Percentiles rank a stretch among this genome's conserved stretches.
Conservation (phyloP, 1,140 invertebrate genomes). For the Drosophila oshimai region DNA sequence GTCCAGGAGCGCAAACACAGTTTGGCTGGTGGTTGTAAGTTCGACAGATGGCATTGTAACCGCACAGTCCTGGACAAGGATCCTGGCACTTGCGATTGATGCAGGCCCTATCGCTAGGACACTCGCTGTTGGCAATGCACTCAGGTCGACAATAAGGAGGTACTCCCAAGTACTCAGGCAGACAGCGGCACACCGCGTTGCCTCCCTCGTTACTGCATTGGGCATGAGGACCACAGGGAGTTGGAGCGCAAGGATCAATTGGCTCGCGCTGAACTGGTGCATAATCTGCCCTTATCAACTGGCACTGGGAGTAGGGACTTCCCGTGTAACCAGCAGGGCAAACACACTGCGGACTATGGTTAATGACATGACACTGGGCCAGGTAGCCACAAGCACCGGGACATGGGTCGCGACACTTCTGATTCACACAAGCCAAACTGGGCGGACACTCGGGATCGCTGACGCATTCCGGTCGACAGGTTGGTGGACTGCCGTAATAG, state of each 20-base stretch:
- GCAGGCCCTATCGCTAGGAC: conserved; percentile 87
- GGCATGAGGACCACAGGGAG: conserved; percentile 90
- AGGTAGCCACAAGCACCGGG: conserved; percentile 85
- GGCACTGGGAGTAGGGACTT: conserved; percentile 88
- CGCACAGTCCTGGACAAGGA: conserved; percentile 85
- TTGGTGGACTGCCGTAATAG: conserved; percentile 84
- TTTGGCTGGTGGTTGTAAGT: conserved; percentile 87
- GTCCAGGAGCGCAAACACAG: conserved; percentile 87
- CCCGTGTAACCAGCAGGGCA: conserved; percentile 88
- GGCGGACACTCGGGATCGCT: conserved; percentile 85
- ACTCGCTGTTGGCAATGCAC: conserved; percentile 87
- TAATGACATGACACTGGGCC: conserved; percentile 90
- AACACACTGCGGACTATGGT: conserved; percentile 91
- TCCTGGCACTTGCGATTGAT: conserved; percentile 86
- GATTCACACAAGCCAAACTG: conserved; percentile 84
- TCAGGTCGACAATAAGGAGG: conserved; percentile 88
- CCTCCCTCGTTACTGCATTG: conserved; percentile 86
- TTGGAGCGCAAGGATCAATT: conserved; percentile 85
- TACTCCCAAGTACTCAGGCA: conserved; percentile 86
- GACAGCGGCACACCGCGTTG: conserved; percentile 88
- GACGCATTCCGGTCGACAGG: conserved; percentile 85
- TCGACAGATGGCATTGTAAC: conserved; percentile 86
- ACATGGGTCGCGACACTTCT: conserved; percentile 86
- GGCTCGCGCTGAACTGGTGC: conserved; percentile 90
- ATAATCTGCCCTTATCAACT: conserved; percentile 85